These are phyloP conservation scores for Andrena hattorfiana DNA, from an alignment of 2,888 invertebrate species.

Conservation along the genomic window DNA sequence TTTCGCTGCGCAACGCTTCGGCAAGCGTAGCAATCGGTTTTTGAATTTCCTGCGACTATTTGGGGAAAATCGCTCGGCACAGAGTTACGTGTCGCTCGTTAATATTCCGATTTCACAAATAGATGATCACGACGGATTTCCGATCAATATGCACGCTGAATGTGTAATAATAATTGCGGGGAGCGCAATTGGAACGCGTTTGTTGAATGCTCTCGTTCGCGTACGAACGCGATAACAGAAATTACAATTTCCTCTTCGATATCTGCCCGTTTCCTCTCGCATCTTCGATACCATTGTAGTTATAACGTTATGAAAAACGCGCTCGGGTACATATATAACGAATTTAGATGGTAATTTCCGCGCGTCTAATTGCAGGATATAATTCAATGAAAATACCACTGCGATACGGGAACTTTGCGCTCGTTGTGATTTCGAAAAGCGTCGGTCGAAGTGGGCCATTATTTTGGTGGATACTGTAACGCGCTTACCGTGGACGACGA, in stretches of 20 bases:
- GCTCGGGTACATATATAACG: neutral
- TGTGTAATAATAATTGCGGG: slow-evolving; percentile 53
- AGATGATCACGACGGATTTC: slow-evolving; percentile 42
- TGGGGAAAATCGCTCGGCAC: slow-evolving; percentile 20
- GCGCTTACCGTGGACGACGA: neutral
- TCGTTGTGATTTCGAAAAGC: neutral
- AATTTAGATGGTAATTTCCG: neutral
- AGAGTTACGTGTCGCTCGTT: slow-evolving; percentile 25
- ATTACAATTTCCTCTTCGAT: slow-evolving; percentile 41
- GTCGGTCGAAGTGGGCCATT: neutral
- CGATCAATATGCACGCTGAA: slow-evolving; percentile 26
- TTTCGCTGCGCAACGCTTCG: neutral
- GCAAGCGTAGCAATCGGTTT: neutral
- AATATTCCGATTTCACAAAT: slow-evolving; percentile 42
- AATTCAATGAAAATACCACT: neutral
- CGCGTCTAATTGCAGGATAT: neutral
- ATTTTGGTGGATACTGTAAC: neutral
- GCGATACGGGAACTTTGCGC: neutral
- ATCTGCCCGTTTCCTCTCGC: neutral
- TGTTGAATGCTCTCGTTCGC: slow-evolving; percentile 17
- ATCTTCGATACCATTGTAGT: slow-evolving; percentile 9
- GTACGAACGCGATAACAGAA: slow-evolving; percentile 30
- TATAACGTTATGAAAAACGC: neutral
- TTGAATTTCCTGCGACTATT: slow-evolving; percentile 13
- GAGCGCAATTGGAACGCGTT: slow-evolving; percentile 31